Base-by-base conservation (phyloP, 2,797 vertebrate genomes). In the Adrianichthys oophorus region DNA sequence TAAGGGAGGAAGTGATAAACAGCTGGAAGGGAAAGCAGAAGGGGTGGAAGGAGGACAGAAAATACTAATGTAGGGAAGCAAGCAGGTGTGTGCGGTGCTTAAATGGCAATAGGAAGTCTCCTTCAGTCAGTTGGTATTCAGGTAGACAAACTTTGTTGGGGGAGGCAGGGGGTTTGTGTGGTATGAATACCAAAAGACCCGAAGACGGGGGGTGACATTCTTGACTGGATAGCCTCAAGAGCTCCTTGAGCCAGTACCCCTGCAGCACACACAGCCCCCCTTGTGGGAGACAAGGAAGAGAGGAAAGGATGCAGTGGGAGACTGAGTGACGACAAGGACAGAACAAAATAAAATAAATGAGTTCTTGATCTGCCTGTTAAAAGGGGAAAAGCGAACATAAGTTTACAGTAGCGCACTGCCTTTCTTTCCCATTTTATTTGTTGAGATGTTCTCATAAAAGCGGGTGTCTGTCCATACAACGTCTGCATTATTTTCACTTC, bases 141-240 rank as follows among this genome's bases (percentile, higher is more conserved):
- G 70, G 62, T 72, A 79, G 72, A 65, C 69, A 48, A 59, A 68
- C 75, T 80, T 62, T 7, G 55, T 37, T 12, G 78, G 74, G 79
- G 72, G n/a, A 77, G 59, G 12, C 56, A 76, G 78, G 81, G 65
- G 46, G 73, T 58, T 47, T 32, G 37, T 46, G 73, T 83, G 79
- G 65, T 63, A 32, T 87, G 87, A 87, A 89, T 90, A 87, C 72
- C 73, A 86, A 90, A 61, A 72, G 56, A 62, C 54, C 45, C 63
- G 57, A 84, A 86, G 88, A 87, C 78, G 76, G 19, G 19, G 63
- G 76, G 84, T 87, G 77, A 71, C 85, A 87, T 83, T 78, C 80
- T 82, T 79, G 74, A 83, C 67, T 83, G 78, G 68, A 77, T 86
- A 86, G 85, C 83, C 83, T 76, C 73, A 82, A 63, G 52, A 71